A percentile compares a stretch with the other conserved stretches of the same genome.
These are phyloP conservation scores for Spongia lamella DNA, from an alignment of 37 sponge, comb jelly and placozoan species.

Conservation along the genomic window DNA sequence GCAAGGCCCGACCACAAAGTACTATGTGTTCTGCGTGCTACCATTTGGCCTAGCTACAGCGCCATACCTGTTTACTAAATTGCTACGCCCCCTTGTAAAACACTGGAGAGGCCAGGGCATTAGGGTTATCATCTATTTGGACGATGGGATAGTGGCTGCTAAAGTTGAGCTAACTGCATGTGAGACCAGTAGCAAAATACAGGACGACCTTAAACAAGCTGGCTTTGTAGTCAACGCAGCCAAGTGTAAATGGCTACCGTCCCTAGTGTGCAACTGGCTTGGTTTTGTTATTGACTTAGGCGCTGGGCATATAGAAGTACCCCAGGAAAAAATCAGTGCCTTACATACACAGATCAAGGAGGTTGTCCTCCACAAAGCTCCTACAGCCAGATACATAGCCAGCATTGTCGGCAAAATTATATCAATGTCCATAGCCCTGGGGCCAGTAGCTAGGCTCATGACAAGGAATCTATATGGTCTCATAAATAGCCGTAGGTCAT, in stretches of 20 bases:
- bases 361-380: neutral
- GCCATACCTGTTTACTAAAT: slow-evolving; percentile 32
- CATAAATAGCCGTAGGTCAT: neutral
- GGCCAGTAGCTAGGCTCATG: neutral
- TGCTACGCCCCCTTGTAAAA: slow-evolving; percentile 25
- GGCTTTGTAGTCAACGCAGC: slow-evolving; percentile 6
- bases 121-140: slow-evolving; percentile 28
- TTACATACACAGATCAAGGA: too few relatives aligned
- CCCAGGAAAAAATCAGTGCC: slow-evolving; percentile 15
- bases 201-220: neutral
- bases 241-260: slow-evolving; percentile 16
- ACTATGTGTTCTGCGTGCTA: slow-evolving; percentile 25
- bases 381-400: slow-evolving; percentile 11
- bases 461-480: slow-evolving; percentile 16
- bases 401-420: slow-evolving; percentile 29
- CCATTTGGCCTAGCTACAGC: slow-evolving; percentile 46
- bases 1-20: neutral
- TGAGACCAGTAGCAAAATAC: neutral
- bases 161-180: neutral
- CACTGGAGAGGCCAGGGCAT: slow-evolving; percentile 23
- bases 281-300: slow-evolving; percentile 24
- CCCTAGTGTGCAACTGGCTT: neutral
- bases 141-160: slow-evolving; percentile 33
- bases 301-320: slow-evolving; percentile 14
- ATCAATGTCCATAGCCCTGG: slow-evolving; percentile 8